phyloP scores from a whole-genome alignment of 2,113 vertebrate genomes.

The Calyptomena viridis region DNA sequence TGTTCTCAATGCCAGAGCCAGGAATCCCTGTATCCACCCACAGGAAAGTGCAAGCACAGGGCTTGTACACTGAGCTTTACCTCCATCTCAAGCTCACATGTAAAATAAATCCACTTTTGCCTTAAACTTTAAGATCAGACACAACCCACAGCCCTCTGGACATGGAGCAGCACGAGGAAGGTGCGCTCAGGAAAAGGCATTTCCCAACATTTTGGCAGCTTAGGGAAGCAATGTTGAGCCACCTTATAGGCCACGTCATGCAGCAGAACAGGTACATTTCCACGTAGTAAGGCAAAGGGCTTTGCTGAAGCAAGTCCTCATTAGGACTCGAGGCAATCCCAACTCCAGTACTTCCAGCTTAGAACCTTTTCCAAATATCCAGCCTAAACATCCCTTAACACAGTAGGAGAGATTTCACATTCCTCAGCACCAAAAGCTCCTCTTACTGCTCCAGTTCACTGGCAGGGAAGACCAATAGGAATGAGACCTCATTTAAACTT shows the following conservation, averaged over 20 bases:
- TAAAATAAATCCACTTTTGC: neutral
- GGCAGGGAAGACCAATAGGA: neutral
- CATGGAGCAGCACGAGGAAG: neutral
- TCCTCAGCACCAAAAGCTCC: neutral
- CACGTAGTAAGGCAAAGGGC: neutral
- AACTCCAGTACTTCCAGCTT: neutral
- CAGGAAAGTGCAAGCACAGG: rapidly evolving
- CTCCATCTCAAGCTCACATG: neutral
- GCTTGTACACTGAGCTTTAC: neutral
- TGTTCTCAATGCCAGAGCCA: rapidly evolving
- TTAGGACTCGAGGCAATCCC: neutral
- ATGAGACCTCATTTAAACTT: neutral
- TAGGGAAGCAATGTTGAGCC: neutral
- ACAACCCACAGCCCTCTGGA: neutral
- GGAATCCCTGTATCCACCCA: neutral
- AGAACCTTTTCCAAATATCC: neutral
- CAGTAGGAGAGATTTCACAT: neutral
- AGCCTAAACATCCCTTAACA: neutral
- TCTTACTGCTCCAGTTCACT: neutral
- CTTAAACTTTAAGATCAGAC: neutral
- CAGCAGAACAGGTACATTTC: neutral
- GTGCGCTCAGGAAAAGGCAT: neutral
- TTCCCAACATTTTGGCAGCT: neutral
- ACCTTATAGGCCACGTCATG: neutral
- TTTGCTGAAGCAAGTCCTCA: neutral